These are phyloP conservation scores for Chirona hameri DNA, from an alignment of 2,888 invertebrate species.

Conservation along the genomic window DNA sequence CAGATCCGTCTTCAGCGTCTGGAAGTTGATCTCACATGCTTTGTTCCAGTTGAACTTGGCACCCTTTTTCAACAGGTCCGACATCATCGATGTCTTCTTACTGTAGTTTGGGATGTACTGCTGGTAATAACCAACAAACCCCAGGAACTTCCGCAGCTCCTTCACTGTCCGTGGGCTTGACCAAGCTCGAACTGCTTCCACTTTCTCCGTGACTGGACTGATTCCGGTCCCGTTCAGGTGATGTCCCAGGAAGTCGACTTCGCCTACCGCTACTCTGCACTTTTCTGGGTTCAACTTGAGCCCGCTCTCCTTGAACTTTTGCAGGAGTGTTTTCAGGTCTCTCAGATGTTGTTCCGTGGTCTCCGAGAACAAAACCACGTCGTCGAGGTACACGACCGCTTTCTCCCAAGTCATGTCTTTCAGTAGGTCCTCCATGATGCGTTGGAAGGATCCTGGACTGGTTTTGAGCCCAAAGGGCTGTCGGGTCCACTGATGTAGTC, in stretches of 20 bases:
- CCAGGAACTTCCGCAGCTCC: not conserved
- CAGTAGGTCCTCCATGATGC: not conserved
- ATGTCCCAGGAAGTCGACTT: not conserved
- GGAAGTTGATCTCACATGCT: not conserved
- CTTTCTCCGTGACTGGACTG: not conserved
- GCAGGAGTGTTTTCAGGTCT: not conserved
- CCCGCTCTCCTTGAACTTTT: not conserved
- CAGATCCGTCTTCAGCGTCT: not conserved
- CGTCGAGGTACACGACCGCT: not conserved
- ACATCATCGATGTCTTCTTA: not conserved
- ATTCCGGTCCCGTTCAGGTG: not conserved
- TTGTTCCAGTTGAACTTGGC: not conserved
- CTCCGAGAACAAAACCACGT: not conserved
- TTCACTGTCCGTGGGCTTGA: not conserved
- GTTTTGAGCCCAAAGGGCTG: not conserved
- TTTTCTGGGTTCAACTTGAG: not conserved
- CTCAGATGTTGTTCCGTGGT: not conserved
- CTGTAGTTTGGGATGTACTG: too few species aligned
- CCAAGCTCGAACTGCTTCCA: not conserved
- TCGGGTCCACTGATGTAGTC: too few species aligned
- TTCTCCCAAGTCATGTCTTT: not conserved
- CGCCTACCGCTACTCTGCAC: not conserved
- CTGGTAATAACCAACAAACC: not conserved
- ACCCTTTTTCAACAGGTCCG: not conserved
- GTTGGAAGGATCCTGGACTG: not conserved